Conservation (phyloP, 2,888 invertebrate genomes). For the Endomychus coccineus region DNA sequence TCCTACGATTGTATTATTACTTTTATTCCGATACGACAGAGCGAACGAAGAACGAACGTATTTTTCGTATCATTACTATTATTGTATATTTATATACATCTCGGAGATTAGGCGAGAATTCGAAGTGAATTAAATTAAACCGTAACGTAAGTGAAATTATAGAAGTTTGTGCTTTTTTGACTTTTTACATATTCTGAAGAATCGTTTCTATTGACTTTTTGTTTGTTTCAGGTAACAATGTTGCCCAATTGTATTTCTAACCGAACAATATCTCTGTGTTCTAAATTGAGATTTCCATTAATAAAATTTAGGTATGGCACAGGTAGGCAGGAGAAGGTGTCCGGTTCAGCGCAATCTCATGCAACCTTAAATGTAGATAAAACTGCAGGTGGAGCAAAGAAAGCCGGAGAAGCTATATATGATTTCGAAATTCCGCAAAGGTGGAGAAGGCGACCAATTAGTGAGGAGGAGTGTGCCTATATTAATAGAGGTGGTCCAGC, state of each 20-base stretch:
- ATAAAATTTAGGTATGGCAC: slow-evolving; percentile 41
- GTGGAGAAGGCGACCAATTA: slow-evolving; percentile 35
- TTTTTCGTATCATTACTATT: too few species aligned
- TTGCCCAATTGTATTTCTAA: too few species aligned
- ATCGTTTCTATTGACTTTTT: not conserved
- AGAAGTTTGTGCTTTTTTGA: too few species aligned
- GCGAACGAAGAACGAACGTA: too few species aligned
- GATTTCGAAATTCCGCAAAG: slow-evolving; percentile 40
- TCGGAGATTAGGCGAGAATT: too few species aligned
- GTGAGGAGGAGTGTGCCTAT: slow-evolving; percentile 39
- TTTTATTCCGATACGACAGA: too few species aligned
- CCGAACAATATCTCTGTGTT: slow-evolving; percentile 30
- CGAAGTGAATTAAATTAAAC: too few species aligned
- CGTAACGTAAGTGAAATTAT: too few species aligned
- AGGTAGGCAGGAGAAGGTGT: slow-evolving; percentile 22
- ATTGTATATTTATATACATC: too few species aligned
- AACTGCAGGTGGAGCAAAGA: slow-evolving; percentile 19
- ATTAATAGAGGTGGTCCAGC: slow-evolving; percentile 40
- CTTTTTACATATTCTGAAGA: too few species aligned
- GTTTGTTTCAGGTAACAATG: too few species aligned
- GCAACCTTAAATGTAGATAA: slow-evolving; percentile 2
- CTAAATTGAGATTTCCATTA: slow-evolving; percentile 29
- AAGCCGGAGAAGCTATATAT: slow-evolving; percentile 30
- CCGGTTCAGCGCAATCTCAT: slow-evolving; percentile 12
- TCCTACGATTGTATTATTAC: too few species aligned